Base-by-base conservation (phyloP, 2,113 vertebrate species). In the Recurvirostra avosetta region DNA sequence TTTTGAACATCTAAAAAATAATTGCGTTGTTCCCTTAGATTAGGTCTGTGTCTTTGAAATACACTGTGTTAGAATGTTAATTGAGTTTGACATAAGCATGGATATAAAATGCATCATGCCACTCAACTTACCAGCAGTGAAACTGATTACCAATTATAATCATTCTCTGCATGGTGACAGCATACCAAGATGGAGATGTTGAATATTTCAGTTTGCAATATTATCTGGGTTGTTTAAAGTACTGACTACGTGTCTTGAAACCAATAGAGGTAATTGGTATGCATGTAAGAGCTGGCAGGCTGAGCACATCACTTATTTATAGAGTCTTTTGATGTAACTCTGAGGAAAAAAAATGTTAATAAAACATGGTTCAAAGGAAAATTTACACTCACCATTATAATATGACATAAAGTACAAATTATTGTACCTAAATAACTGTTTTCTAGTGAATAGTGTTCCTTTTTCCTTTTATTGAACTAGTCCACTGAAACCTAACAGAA, bases 121-220 rank as follows among this genome's bases (percentile, higher is more conserved):
- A 98, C 96, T 98, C 98, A 98, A 96, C 96, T 97, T 97, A 97
- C 97, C 97, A 98, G 98, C 97, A 98, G 97, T 91, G 97, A 97
- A 97, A 98, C 98, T 98, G 97, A 98, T 98, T 98, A 98, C 98
- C 98, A 98, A 98, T 98, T 98, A 98, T 98, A 98, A 98, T 98
- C 95, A 55, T 93, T 96, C 97, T 97, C 96, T 98, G 96, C 97
- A 95, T 96, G 95, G 95, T 98, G 98, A 98, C 98, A 98, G 97
- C 97, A 97, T 93, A 98, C 97, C 93, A 97, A 98, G 98, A 98
- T 98, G 97, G 98, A 98, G 98, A 98, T 97, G 98, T 97, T 98
- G 98, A 98, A 98, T 98, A 98, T 98, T 98, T 98, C 96, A 98
- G 97, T 97, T 97, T 98, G 98, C 95, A 98, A 98, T 98, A 98